These are phyloP conservation scores for Emmelina monodactyla DNA, from an alignment of 2,888 invertebrate species.

Conservation along the genomic window DNA sequence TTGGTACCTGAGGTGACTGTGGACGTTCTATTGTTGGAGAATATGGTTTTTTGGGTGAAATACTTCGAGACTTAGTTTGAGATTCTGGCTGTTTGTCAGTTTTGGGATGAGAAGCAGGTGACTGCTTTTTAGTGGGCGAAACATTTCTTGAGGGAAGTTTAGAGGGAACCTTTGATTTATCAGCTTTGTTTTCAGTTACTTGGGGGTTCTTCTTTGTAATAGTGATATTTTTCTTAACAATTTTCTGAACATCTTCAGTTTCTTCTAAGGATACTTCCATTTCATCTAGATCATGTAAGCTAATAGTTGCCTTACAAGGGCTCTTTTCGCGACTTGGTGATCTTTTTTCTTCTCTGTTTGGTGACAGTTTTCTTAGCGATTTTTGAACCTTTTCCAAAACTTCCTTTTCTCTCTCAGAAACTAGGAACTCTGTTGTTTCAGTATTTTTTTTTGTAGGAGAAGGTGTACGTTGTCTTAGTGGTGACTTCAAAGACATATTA, in stretches of 20 bases:
- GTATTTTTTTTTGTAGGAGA: slow-evolving; percentile 15
- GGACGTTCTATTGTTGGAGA: slow-evolving; percentile 32
- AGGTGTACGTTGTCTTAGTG: not conserved
- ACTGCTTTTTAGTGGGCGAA: slow-evolving; percentile 40
- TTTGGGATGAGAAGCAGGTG: slow-evolving; percentile 21
- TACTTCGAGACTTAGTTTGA: slow-evolving; percentile 34
- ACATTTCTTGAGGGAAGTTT: slow-evolving; percentile 36
- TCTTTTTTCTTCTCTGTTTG: slow-evolving; percentile 35
- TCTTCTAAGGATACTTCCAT: slow-evolving; percentile 13
- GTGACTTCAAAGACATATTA: no score
- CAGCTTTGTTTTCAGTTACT: no score
- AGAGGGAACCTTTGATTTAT: slow-evolving; percentile 25
- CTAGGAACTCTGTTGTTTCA: slow-evolving; percentile 29
- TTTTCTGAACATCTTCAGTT: slow-evolving; percentile 11
- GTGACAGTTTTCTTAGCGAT: slow-evolving; percentile 46
- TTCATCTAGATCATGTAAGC: slow-evolving; percentile 30
- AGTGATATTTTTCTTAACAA: slow-evolving; percentile 10
- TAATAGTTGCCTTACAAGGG: slow-evolving; percentile 31
- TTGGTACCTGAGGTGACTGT: slow-evolving; percentile 43
- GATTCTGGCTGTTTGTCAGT: slow-evolving; percentile 26
- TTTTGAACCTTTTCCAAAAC: slow-evolving; percentile 44
- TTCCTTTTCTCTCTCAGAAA: slow-evolving; percentile 44
- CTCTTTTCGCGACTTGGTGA: slow-evolving; percentile 34
- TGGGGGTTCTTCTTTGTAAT: slow-evolving; percentile 18
- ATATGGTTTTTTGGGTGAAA: slow-evolving; percentile 43